These are phyloP conservation scores for Ptyas mucosa DNA, from an alignment of 2,113 vertebrate species.

Conservation along the genomic window DNA sequence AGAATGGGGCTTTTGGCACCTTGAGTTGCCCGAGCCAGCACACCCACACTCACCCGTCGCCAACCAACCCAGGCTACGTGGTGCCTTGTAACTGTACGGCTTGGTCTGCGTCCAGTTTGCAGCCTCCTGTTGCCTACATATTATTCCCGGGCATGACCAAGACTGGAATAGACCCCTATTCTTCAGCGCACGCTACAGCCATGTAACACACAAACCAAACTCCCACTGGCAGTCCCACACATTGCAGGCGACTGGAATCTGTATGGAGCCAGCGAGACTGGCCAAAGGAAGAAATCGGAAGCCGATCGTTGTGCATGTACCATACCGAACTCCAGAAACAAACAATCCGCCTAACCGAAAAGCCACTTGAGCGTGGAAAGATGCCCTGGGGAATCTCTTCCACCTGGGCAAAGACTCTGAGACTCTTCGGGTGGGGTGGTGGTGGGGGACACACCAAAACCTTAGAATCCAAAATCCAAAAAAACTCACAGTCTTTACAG, in stretches of 20 bases:
- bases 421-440: background rate
- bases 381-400: constrained; percentile 33
- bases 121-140: constrained; percentile 99
- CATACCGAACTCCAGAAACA: constrained; percentile 62
- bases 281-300: constrained; percentile 69
- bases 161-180: constrained; percentile 97
- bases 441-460: constrained; percentile 33
- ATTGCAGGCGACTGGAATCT: constrained; percentile 3
- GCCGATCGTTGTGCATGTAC: constrained; percentile 76
- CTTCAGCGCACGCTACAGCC: constrained; percentile 92
- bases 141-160: constrained; percentile 99
- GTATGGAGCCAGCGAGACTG: background rate
- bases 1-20: constrained; percentile 95
- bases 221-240: constrained; percentile 20
- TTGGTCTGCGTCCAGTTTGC: constrained; percentile 97
- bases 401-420: constrained; percentile 46
- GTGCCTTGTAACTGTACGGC: constrained; percentile 99
- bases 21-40: constrained; percentile 95
- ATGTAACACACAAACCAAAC: constrained; percentile 78
- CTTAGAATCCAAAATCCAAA: constrained; percentile 43
- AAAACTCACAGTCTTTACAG: background rate
- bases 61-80: constrained; percentile 98
- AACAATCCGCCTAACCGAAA: constrained; percentile 21
- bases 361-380: constrained; percentile 42
- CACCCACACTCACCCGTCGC: constrained; percentile 98